A percentile compares a stretch with the other conserved stretches of the same genome.
Evolutionary conservation across 2,797 vertebrate genomes (phyloP).

Genomic region (Myoxocephalus aenaeus): DNA sequence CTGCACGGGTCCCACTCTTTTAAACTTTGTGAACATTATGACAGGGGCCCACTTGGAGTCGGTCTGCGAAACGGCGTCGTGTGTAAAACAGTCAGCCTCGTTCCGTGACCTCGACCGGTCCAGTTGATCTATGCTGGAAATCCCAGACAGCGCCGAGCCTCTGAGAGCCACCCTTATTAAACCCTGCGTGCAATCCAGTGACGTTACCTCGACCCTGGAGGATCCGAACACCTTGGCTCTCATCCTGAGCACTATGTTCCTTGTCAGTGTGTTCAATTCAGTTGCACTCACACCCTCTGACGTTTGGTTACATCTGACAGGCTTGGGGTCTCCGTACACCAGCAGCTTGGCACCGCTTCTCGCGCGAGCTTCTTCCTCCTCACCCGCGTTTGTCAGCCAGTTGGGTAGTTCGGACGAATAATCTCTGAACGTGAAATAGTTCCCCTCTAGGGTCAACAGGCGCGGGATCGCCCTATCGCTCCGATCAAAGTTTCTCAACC

Average conservation of each 20-base stretch:
- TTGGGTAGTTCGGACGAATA: background rate
- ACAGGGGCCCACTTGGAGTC: background rate
- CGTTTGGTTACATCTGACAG: background rate
- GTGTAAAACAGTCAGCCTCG: too few species aligned
- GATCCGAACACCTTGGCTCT: background rate
- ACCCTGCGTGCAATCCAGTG: background rate
- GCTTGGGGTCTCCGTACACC: background rate
- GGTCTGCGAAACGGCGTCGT: background rate
- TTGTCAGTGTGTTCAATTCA: background rate
- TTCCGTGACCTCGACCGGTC: too few species aligned
- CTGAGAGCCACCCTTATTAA: background rate
- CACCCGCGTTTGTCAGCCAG: background rate
- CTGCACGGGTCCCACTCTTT: too few species aligned
- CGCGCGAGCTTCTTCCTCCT: background rate
- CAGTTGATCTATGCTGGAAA: background rate
- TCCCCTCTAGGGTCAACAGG: background rate
- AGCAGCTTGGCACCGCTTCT: background rate
- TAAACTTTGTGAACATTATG: too few species aligned
- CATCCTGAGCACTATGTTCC: background rate
- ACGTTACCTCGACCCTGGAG: accelerated
- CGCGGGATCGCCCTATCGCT: background rate
- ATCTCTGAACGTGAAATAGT: background rate
- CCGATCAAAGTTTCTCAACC: too few species aligned
- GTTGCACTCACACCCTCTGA: accelerated
- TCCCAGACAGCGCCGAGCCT: accelerated